Evolutionary conservation across 1,140 invertebrate genomes (phyloP).

Genomic region (Paraescarpia echinospica): DNA sequence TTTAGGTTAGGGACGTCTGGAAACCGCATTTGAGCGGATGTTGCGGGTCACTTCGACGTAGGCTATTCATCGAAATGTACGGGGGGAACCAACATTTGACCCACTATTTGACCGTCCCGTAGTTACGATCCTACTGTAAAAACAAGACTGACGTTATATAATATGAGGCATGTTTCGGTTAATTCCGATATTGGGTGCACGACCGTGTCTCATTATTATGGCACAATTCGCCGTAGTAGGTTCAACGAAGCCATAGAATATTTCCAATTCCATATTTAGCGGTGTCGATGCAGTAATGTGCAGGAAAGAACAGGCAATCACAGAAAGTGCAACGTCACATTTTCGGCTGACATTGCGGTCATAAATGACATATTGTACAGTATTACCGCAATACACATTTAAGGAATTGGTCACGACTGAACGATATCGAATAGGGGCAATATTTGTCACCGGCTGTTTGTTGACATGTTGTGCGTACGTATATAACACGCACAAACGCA

Average conservation of each 20-base stretch:
- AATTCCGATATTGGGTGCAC: neutral
- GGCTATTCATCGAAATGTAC: no score
- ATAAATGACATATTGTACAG: neutral
- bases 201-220: neutral
- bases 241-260: neutral
- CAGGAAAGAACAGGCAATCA: neutral
- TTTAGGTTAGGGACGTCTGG: neutral
- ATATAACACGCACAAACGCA: no score
- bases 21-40: neutral
- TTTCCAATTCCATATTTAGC: neutral
- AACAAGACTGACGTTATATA: neutral
- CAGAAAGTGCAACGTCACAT: neutral
- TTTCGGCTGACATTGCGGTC: neutral
- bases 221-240: neutral
- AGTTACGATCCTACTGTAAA: neutral
- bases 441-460: neutral
- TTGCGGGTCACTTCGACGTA: neutral
- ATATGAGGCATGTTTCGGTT: no score
- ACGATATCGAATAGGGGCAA: neutral
- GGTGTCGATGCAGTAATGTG: neutral
- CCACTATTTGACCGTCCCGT: neutral
- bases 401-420: neutral
- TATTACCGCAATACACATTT: neutral
- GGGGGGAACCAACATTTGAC: neutral
- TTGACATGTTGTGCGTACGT: no score